Evolutionary conservation across 1,140 invertebrate genomes (phyloP).

Genomic region (Telenomus remus): DNA sequence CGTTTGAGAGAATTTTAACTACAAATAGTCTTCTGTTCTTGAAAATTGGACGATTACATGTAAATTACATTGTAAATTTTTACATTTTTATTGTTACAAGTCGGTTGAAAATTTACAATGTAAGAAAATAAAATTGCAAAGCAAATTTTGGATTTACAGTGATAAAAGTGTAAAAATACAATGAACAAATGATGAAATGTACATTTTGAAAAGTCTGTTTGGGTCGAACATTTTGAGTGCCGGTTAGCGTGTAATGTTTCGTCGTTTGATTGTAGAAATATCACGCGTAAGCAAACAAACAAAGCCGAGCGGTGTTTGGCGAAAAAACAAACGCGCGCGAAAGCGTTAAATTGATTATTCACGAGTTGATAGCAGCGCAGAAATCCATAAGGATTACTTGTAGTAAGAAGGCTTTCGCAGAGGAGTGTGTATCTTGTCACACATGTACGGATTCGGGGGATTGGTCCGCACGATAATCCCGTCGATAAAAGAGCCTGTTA

Average conservation of each 20-base stretch:
- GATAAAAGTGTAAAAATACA: too few relatives aligned
- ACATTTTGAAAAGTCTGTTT: neutral
- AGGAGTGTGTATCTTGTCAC: constrained; percentile 64
- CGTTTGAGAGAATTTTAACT: too few relatives aligned
- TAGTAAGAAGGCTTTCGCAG: constrained; percentile 36
- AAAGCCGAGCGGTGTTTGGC: constrained; percentile 8
- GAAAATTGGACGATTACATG: too few relatives aligned
- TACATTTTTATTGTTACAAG: too few relatives aligned
- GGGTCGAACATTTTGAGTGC: too few relatives aligned
- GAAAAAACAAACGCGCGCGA: constrained; percentile 17
- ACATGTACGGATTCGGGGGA: constrained; percentile 53
- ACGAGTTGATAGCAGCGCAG: constrained; percentile 29
- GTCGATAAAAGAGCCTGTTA: constrained; percentile 69
- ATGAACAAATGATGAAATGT: too few relatives aligned
- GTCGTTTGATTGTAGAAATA: constrained; percentile 2
- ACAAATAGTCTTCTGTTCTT: too few relatives aligned
- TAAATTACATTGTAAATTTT: too few relatives aligned
- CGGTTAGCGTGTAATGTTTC: too few relatives aligned
- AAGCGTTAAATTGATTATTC: constrained; percentile 42
- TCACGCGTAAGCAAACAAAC: constrained; percentile 19
- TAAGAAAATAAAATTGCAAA: too few relatives aligned
- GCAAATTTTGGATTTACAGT: too few relatives aligned
- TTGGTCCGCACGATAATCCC: constrained; percentile 73
- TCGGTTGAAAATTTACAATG: too few relatives aligned
- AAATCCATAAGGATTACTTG: constrained; percentile 45